These are phyloP conservation scores for Aradophagus sp. DNA, from an alignment of 1,140 invertebrate species.

Conservation along the genomic window DNA sequence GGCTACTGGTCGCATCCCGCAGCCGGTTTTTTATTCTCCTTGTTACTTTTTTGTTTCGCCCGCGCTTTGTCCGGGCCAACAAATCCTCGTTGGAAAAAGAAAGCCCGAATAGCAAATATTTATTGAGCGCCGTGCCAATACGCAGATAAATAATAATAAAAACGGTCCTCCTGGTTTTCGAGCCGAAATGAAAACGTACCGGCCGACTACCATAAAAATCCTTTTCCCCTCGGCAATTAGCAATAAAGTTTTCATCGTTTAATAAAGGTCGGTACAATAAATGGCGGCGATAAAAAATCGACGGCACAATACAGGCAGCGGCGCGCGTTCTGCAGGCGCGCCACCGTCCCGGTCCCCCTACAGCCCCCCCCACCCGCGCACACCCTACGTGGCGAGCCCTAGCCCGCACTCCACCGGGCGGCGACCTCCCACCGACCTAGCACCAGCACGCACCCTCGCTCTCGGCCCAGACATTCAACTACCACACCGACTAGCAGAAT, in stretches of 20 bases:
- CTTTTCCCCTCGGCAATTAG: conserved; percentile 70
- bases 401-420: too few relatives aligned
- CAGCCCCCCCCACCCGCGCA: too few relatives aligned
- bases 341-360: too few relatives aligned
- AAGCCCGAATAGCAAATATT: conserved; percentile 57
- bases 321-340: conserved; percentile 30
- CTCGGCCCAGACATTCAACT: too few relatives aligned
- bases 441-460: too few relatives aligned
- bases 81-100: conserved; percentile 49
- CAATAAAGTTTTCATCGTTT: conserved; percentile 74
- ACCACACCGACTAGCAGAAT: too few relatives aligned
- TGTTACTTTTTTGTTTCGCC: conserved; percentile 13
- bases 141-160: conserved; percentile 59
- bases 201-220: conserved; percentile 68
- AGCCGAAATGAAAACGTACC: conserved; percentile 69
- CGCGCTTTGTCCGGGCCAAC: conserved; percentile 38
- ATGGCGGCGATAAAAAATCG: conserved; percentile 71
- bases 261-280: conserved; percentile 71
- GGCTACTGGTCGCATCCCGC: neutral
- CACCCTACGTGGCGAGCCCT: too few relatives aligned
- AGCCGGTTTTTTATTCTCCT: conserved; percentile 1
- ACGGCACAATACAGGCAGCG: conserved; percentile 60
- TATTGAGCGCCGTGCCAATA: conserved; percentile 49
- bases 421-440: too few relatives aligned
- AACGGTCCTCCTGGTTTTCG: conserved; percentile 52